Conservation (phyloP, 1,140 invertebrate genomes). For the Euura lappo region DNA sequence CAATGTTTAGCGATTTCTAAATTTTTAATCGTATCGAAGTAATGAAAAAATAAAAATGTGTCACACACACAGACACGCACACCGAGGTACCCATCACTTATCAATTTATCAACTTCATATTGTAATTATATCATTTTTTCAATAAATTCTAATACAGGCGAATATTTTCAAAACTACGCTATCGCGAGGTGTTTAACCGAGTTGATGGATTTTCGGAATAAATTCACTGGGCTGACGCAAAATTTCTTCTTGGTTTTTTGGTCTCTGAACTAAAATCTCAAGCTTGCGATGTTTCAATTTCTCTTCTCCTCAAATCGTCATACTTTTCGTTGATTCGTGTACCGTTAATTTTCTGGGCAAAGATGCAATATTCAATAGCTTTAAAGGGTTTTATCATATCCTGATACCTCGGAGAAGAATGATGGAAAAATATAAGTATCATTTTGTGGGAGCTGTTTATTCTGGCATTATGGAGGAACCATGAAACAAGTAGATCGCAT, state of each 20-base stretch:
- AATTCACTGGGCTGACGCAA: too few relatives aligned
- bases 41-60: slow-evolving; percentile 3
- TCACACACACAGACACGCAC: slow-evolving; percentile 3
- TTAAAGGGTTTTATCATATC: not conserved
- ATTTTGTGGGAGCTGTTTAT: slow-evolving; percentile 41
- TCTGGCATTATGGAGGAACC: slow-evolving; percentile 37
- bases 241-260: too few relatives aligned
- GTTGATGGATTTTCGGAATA: too few relatives aligned
- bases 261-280: not conserved
- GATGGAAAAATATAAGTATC: not conserved
- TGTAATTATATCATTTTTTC: too few relatives aligned
- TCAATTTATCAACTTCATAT: too few relatives aligned
- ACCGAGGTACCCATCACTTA: not conserved
- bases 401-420: not conserved
- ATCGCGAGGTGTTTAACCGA: too few relatives aligned
- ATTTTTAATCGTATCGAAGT: not conserved
- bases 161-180: too few relatives aligned
- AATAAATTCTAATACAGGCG: too few relatives aligned
- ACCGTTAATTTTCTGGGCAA: slow-evolving; percentile 9
- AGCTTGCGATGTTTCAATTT: not conserved
- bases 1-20: too few relatives aligned
- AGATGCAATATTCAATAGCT: not conserved
- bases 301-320: not conserved
- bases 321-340: not conserved
- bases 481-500: slow-evolving; percentile 25